Evolutionary conservation across 2,888 invertebrate genomes (phyloP).

Genomic region (Lasioglossum zephyrum): DNA sequence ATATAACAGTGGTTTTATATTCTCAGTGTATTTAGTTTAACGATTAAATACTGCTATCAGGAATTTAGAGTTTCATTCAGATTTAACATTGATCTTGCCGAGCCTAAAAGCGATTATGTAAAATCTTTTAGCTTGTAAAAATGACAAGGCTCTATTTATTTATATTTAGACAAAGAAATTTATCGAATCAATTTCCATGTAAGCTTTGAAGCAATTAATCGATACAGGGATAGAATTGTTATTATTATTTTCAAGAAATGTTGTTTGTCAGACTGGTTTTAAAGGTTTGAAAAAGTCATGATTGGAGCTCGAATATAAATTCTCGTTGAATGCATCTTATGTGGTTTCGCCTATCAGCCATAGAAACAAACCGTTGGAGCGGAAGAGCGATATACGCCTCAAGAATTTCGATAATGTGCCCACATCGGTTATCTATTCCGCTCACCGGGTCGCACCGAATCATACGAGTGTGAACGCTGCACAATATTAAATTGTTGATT

Average conservation of each 20-base stretch:
- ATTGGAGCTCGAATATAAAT: background rate
- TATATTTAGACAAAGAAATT: too few relatives aligned
- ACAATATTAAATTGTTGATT: background rate
- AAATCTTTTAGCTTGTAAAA: too few relatives aligned
- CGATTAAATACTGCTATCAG: too few relatives aligned
- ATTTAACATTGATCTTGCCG: too few relatives aligned
- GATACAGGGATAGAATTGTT: background rate
- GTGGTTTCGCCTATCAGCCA: background rate
- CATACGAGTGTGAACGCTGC: conserved; percentile 31
- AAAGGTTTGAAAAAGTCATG: background rate
- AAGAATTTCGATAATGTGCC: conserved; percentile 46
- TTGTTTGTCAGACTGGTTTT: background rate
- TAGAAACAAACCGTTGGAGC: background rate
- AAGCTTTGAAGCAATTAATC: background rate
- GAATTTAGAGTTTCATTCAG: background rate
- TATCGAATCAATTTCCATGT: too few relatives aligned
- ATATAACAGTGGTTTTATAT: too few relatives aligned
- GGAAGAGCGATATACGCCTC: conserved; percentile 25
- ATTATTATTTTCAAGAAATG: background rate
- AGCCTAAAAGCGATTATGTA: too few relatives aligned
- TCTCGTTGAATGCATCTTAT: background rate
- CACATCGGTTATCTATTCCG: conserved; percentile 36
- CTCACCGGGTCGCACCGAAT: background rate
- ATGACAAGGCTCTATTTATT: too few relatives aligned
- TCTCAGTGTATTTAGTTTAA: too few relatives aligned